Evolutionary conservation across 2,888 invertebrate species (phyloP).

Genomic region (Adelognathus sp.): DNA sequence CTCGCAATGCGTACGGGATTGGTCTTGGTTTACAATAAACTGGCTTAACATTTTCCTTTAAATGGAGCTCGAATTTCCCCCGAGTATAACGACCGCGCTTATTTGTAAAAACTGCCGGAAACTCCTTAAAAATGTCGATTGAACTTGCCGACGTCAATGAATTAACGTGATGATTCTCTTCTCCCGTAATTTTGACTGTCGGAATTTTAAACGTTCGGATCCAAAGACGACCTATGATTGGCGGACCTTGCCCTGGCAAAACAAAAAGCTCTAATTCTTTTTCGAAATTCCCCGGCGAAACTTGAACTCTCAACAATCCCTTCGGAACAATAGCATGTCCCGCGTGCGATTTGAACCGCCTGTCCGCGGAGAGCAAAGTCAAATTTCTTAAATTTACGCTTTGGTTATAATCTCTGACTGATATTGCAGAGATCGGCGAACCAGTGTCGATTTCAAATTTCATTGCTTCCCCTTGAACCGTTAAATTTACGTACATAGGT

Average conservation of each 20-base stretch:
- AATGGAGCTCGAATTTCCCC: slow-evolving; percentile 37
- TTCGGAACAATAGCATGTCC: slow-evolving; percentile 17
- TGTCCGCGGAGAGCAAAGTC: slow-evolving; percentile 5
- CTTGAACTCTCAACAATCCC: slow-evolving; percentile 3
- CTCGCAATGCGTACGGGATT: slow-evolving; percentile 65
- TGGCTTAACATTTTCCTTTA: slow-evolving; percentile 53
- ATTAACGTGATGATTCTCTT: neutral
- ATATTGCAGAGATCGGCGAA: slow-evolving; percentile 23
- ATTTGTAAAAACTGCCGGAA: slow-evolving; percentile 24
- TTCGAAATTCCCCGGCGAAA: neutral
- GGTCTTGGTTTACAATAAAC: slow-evolving; percentile 60
- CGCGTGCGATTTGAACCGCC: slow-evolving; percentile 13
- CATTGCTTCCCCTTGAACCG: neutral
- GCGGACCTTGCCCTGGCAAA: slow-evolving; percentile 47
- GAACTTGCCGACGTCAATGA: neutral
- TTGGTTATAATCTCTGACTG: neutral
- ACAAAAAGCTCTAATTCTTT: slow-evolving; percentile 30
- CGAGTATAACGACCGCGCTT: slow-evolving; percentile 47
- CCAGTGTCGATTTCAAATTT: slow-evolving; percentile 42
- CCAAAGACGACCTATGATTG: slow-evolving; percentile 42
- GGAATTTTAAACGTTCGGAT: neutral
- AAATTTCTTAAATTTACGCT: neutral
- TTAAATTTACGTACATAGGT: slow-evolving; percentile 13
- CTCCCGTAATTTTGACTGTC: neutral
- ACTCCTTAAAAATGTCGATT: neutral